Base-by-base conservation (phyloP, 1,140 invertebrate species). In the Tetraneura akinire region DNA sequence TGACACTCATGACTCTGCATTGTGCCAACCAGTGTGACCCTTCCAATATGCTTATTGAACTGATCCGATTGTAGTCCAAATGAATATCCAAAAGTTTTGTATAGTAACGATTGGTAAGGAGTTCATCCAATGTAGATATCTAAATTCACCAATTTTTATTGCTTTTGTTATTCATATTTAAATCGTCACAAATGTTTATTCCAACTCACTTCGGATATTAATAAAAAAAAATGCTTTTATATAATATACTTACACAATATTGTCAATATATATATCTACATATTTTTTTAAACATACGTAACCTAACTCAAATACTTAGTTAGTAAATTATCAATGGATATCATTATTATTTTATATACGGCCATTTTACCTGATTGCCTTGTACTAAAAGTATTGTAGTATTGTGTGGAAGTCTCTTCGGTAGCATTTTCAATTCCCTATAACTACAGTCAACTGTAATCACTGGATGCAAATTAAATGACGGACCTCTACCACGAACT, bases 21-120 rank as follows among this genome's bases (percentile, higher is more conserved):
- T 89, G 88, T 23, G 89, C 87, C 66, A 95, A 87, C 92, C 92
- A 95, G 82, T 91, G 88, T 0, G 92, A 89, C 5, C 91, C 91
- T 84, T 94, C 93, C 64, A 95, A 84, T 74, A 89, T 86, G 82
- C 90, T 89, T 1, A 94, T 90, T 18, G 89, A 90, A 11, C 89
- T 87, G 21, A 95, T 89, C 23, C 85, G 86, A 85, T 95, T 95
- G 83, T 92, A 88, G 83, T 94, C 92, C 74, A 95, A 84, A 84
- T 92, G 93, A 4, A 95, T 84, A 83, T 94, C 92, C 45, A 89
- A 84, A 0, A 94, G 87, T 80, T 87, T 86, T 51, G 86, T 87
- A 83, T 93, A 94, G 60, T 87, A 85, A 0, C 87, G 86, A 86
- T 93, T 93, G 11, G 88, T 89, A 0, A 89, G 87, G 16, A 94